Base-by-base conservation (phyloP, 2,888 invertebrate genomes). In the Idaea dimidiata region DNA sequence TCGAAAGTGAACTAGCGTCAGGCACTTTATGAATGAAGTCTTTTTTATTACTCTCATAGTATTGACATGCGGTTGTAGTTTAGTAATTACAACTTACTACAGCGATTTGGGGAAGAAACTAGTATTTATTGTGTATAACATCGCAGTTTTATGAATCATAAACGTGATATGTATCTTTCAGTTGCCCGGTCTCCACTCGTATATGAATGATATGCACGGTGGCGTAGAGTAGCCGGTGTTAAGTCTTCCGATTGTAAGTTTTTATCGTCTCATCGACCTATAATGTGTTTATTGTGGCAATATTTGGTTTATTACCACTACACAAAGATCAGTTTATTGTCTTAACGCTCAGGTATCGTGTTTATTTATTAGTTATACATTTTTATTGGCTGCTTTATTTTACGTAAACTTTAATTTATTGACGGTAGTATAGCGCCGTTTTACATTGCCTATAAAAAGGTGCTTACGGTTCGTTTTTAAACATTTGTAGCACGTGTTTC, bases 311-410 rank as follows among this genome's bases (percentile, higher is more conserved):
- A 91, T 88, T 87, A 84, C 91, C 74, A 79, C 89, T 88, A 87
- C 88, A 90, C 88, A 86, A 82, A 87, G 86, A 88, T 88, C 82
- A 73, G 88, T 92, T 92, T 91, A 91, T 89, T 91, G 91, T 91
- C 86, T 91, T 84, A 87, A 85, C 85, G 85, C 86, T 84, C 91
- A 91, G 92, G 91, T 92, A 91, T 89, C 88, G 87, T 91, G 90
- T 91, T 91, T 90, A 91, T 91, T 92, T 92, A 91, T 91, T 92
- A 91, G 89, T 91, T 91, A 91, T 91, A 92, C 91, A 91, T 90
- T 92, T 92, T 92, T 92, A 92, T 91, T 90, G 84, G 84, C 85
- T 72, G 90, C 88, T 91, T 92, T 87, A 92, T 89, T 91, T 91
- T 88, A 91, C 90, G 91, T 92, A 86, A 91, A 89, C 84, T 91